Evolutionary conservation across 2,113 vertebrate species (phyloP).

Genomic region (Odontesthes bonariensis): DNA sequence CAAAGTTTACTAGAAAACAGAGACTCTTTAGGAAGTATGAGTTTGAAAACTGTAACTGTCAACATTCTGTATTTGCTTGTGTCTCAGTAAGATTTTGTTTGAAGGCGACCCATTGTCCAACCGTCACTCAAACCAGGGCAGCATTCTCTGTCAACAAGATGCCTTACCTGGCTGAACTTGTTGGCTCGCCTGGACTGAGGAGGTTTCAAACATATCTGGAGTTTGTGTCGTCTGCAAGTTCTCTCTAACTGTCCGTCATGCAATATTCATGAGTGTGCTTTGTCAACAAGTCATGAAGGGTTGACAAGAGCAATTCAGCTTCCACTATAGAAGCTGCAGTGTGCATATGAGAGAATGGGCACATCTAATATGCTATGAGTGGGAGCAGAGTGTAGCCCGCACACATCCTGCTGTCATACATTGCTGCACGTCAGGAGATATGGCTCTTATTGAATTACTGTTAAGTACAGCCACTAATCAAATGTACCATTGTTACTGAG

Average conservation of each 20-base stretch:
- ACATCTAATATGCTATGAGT: background rate
- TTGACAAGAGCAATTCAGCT: background rate
- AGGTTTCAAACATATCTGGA: background rate
- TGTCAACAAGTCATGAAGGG: background rate
- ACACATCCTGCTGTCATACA: background rate
- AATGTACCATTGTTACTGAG: too few relatives aligned
- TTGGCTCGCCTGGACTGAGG: background rate
- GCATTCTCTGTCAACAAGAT: background rate
- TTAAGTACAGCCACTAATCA: background rate
- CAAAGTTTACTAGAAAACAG: background rate
- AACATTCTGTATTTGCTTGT: background rate
- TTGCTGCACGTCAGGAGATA: background rate
- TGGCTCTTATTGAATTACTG: background rate
- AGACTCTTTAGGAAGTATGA: background rate
- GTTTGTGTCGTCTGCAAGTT: background rate
- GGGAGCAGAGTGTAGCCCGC: background rate
- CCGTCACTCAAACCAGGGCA: background rate
- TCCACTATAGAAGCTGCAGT: background rate
- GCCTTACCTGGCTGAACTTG: background rate
- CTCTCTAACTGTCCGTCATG: background rate
- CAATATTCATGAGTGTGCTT: constrained; percentile 8
- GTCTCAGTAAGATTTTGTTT: background rate
- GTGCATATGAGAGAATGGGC: background rate
- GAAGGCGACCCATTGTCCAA: background rate
- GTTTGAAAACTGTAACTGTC: background rate